Evolutionary conservation across 2,888 invertebrate species (phyloP).

Genomic region (Tiphia femorata): DNA sequence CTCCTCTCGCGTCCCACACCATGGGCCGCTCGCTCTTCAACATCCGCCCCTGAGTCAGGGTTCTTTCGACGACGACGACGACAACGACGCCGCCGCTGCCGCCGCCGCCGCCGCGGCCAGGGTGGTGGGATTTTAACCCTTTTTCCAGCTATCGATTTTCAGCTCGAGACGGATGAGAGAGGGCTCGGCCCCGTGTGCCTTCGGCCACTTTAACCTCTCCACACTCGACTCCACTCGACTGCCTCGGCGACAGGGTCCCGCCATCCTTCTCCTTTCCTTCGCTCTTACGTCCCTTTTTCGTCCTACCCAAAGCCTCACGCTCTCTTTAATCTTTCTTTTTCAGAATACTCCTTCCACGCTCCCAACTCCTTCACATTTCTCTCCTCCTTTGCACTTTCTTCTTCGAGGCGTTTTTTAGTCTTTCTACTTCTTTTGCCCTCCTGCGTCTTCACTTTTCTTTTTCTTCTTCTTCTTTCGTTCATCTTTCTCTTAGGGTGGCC

Average conservation of each 20-base stretch:
- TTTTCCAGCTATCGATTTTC: conserved; percentile 66
- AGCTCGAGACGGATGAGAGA: conserved; percentile 61
- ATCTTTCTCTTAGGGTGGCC: too few relatives aligned
- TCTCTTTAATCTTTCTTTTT: too few relatives aligned
- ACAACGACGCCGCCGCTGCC: conserved; percentile 6
- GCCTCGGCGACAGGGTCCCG: conserved; percentile 44
- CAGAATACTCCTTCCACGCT: too few relatives aligned
- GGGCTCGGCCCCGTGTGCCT: conserved; percentile 54
- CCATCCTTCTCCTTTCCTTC: conserved; percentile 31
- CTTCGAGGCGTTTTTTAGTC: conserved; percentile 15
- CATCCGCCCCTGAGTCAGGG: conserved; percentile 47
- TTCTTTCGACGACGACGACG: conserved; percentile 50
- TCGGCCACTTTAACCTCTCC: conserved; percentile 60
- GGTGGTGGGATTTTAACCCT: conserved; percentile 62
- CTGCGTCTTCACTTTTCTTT: conserved; percentile 15
- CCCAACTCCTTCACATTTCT: neutral
- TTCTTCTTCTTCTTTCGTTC: neutral
- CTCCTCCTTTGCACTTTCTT: conserved; percentile 1
- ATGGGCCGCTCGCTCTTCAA: conserved; percentile 43
- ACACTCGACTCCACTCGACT: conserved; percentile 60
- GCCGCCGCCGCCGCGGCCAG: conserved; percentile 9
- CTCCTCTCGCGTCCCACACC: conserved; percentile 11
- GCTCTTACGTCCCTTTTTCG: conserved; percentile 20
- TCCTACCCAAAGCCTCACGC: too few relatives aligned
- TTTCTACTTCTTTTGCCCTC: conserved; percentile 12